Evolutionary conservation across 2,113 vertebrate genomes (phyloP).

Genomic region (Gadus macrocephalus): DNA sequence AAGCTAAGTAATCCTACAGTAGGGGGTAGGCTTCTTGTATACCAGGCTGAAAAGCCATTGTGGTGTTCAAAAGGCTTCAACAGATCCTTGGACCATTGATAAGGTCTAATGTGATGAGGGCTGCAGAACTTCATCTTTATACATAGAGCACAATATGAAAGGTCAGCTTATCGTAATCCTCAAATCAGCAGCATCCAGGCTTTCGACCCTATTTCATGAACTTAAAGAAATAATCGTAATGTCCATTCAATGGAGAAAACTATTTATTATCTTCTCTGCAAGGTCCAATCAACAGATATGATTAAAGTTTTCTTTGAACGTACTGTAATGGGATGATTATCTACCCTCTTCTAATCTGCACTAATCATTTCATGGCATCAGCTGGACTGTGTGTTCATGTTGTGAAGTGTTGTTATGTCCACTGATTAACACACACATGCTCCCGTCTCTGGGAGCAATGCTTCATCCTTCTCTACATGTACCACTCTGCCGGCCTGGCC

Average conservation of each 20-base stretch:
- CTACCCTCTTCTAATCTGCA: conserved; percentile 58
- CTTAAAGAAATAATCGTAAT: conserved; percentile 70
- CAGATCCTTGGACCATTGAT: conserved; percentile 65
- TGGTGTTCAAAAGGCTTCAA: conserved; percentile 62
- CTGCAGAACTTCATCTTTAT: conserved; percentile 72
- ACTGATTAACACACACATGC: conserved; percentile 61
- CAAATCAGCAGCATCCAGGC: conserved; percentile 70
- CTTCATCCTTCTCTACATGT: conserved; percentile 61
- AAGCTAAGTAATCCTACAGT: conserved; percentile 63
- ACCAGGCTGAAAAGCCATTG: conserved; percentile 53
- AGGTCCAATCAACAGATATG: conserved; percentile 68
- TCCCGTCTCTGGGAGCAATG: not conserved
- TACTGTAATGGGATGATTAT: conserved; percentile 62
- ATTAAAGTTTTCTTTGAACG: conserved; percentile 62
- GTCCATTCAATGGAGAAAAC: conserved; percentile 60
- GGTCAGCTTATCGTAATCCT: conserved; percentile 76
- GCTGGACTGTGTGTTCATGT: conserved; percentile 58
- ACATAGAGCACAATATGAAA: conserved; percentile 72
- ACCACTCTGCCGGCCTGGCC: conserved; percentile 32
- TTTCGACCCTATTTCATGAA: conserved; percentile 63
- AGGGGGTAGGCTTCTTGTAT: conserved; percentile 62
- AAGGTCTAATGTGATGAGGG: conserved; percentile 70
- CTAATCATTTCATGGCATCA: conserved; percentile 67
- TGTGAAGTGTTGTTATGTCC: conserved; percentile 66
- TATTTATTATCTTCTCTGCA: conserved; percentile 61